phyloP scores from a whole-genome alignment of 2,113 vertebrate species.

The Edolisoma coerulescens region DNA sequence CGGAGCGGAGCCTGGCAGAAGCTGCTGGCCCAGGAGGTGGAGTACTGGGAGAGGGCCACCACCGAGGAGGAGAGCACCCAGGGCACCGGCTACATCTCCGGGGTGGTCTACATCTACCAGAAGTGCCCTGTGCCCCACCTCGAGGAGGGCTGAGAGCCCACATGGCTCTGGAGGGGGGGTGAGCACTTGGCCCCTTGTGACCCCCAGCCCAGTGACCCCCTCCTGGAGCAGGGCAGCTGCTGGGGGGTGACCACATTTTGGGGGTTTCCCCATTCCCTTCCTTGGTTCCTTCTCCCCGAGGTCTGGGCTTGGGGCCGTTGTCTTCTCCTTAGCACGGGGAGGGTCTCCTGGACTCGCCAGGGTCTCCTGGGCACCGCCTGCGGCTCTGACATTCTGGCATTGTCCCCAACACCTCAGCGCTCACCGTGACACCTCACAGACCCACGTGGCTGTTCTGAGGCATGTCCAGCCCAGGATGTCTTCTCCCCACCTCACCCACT shows the following conservation, averaged over 20 bases:
- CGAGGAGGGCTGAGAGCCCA: background rate
- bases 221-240: background rate
- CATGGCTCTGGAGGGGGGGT: rapidly evolving
- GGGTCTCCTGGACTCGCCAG: background rate
- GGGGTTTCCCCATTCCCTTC: background rate
- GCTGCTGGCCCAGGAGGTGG: slow-evolving; percentile 70
- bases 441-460: background rate
- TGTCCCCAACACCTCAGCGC: background rate
- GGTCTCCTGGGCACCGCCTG: background rate
- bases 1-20: slow-evolving; percentile 69
- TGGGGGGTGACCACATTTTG: rapidly evolving
- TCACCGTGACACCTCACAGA: rapidly evolving
- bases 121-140: slow-evolving; percentile 24
- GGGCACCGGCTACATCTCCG: slow-evolving; percentile 75
- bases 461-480: background rate
- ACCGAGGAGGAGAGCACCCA: slow-evolving; percentile 55
- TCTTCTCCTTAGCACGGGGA: background rate
- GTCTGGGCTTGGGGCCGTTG: background rate
- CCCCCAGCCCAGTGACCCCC: background rate
- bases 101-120: slow-evolving; percentile 80
- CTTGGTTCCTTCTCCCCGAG: rapidly evolving
- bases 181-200: background rate
- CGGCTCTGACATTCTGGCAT: background rate
- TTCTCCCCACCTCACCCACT: background rate
- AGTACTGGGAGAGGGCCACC: slow-evolving; percentile 82